Evolutionary conservation across 2,888 invertebrate genomes (phyloP), one percentile per base, ranked within the genome.

Genomic region (Leptinotarsa tumamoca): DNA sequence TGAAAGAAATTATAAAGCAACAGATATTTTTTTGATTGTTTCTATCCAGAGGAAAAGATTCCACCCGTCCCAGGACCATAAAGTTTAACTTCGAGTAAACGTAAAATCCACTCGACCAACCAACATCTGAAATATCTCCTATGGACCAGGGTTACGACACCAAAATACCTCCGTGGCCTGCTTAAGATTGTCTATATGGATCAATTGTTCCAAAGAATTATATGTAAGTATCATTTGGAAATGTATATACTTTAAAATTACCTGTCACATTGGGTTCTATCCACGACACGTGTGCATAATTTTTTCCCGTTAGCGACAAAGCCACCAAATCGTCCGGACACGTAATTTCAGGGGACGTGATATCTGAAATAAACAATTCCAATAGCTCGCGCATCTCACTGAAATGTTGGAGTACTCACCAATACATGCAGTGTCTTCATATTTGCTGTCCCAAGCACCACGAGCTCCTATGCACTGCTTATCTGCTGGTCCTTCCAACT

Each of bases 251-350:
- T 43, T 43, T 33, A 58, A 66, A 78, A 27, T 74, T 82, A 87
- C 88, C 88, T 75, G 85, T 84, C n/a, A 85, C 85, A 68, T 84
- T 83, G 2, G 90, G 90, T 7, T 85, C 82, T 14, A 86, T 84
- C 92, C 92, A 92, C 67, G 85, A 86, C 3, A 90, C 90, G 23
- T 88, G 85, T 1, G 91, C 91, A 80, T 89, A 91, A 77, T 90
- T 89, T 80, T 90, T 89, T 5, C 90, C 90, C 1, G 87, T 87
- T 54, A 89, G 84, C 3, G 91, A 89, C 7, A 83, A 84, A 14
- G 88, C 84, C 1, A 88, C 88, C 17, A 91, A 88, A 84, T 92
- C 89, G 43, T 86, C 78, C 1, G 93, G 93, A 81, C 93, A 93
- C 43, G 81, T 85, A 49, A 94, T 85, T 1, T 83, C 85, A 3